phyloP scores from a whole-genome alignment of 2,888 invertebrate species.

The Omphaloscelis lunosa region DNA sequence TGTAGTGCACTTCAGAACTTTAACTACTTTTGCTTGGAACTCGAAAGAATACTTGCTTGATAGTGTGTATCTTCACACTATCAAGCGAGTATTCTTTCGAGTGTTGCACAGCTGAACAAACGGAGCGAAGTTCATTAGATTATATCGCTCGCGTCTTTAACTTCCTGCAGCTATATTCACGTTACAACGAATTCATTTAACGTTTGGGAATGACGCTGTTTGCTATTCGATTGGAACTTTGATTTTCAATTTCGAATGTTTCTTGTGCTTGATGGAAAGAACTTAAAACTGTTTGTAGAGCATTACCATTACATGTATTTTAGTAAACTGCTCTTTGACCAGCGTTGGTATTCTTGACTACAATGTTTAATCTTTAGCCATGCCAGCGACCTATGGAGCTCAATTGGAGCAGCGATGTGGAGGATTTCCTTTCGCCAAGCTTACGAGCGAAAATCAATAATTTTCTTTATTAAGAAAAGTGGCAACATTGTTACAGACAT shows the following conservation, averaged over 20 bases:
- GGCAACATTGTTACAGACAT: too few species aligned
- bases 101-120: background rate
- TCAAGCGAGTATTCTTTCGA: too few species aligned
- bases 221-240: conserved; percentile 9
- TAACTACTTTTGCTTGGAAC: conserved; percentile 28
- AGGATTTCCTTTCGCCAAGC: background rate
- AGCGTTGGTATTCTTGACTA: background rate
- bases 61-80: background rate
- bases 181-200: background rate
- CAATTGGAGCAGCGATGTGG: background rate
- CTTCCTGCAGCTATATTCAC: conserved; percentile 8
- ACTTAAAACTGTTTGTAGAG: conserved; percentile 5
- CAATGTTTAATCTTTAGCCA: background rate
- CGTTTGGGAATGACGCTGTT: conserved; percentile 5
- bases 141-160: background rate
- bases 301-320: background rate
- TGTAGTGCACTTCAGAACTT: conserved; percentile 9
- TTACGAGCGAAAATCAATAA: background rate
- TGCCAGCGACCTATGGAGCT: too few species aligned
- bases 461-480: too few species aligned
- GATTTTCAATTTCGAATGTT: conserved; percentile 2
- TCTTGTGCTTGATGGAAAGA: background rate
- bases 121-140: background rate
- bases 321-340: background rate
- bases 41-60: conserved; percentile 29